These are phyloP conservation scores for Aradophagus sp. DNA, from an alignment of 1,140 invertebrate species.

Conservation along the genomic window DNA sequence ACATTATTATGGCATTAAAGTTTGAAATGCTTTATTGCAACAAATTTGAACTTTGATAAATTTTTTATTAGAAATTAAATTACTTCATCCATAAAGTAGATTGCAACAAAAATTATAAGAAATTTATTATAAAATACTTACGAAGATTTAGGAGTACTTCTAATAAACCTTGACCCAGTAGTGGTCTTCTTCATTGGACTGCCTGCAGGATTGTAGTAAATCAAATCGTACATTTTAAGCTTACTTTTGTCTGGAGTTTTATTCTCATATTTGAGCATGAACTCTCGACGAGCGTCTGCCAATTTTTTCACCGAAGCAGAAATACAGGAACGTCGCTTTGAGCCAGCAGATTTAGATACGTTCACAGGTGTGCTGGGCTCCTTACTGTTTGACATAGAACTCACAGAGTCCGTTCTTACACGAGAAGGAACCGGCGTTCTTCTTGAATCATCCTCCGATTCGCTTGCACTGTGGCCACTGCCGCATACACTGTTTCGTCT, in stretches of 20 bases:
- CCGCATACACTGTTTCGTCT: conserved; percentile 74
- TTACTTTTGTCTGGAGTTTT: conserved; percentile 79
- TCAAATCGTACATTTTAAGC: conserved; percentile 92
- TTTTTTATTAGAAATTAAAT: no score
- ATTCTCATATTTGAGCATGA: conserved; percentile 76
- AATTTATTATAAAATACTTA: conserved; percentile 65
- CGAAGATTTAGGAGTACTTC: conserved; percentile 61
- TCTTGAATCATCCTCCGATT: conserved; percentile 71
- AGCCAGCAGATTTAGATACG: conserved; percentile 53
- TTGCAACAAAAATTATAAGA: no score
- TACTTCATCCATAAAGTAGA: no score
- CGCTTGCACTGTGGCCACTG: conserved; percentile 70
- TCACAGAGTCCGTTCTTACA: conserved; percentile 71
- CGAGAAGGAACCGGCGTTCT: conserved; percentile 55
- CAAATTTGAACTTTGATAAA: no score
- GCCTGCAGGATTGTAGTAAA: conserved; percentile 88
- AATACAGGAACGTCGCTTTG: conserved; percentile 64
- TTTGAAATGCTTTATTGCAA: no score
- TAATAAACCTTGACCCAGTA: conserved; percentile 37
- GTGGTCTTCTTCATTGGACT: conserved; percentile 78
- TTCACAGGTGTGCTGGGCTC: conserved; percentile 44
- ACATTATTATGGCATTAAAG: no score
- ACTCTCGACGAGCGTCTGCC: conserved; percentile 77
- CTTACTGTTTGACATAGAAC: conserved; percentile 65
- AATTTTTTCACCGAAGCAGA: conserved; percentile 75